Evolutionary conservation across 2,113 vertebrate species (phyloP), one percentile per base, ranked within the genome.

Genomic region (Anoura caudifer): DNA sequence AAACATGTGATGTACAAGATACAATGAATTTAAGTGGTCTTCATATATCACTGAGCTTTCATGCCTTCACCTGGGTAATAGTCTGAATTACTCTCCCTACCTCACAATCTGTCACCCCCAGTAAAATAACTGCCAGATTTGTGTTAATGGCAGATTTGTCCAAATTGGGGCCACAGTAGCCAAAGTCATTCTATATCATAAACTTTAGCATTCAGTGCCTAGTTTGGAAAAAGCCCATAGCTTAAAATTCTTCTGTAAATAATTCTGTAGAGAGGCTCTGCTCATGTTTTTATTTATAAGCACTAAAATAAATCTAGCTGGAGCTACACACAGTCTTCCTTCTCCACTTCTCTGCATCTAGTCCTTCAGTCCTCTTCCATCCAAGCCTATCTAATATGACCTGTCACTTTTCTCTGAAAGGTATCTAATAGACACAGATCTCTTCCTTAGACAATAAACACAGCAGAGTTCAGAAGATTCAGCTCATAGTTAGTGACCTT

Each of bases 1-100:
- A 99, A 98, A 99, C 98, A 99, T 98, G 99, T 99, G 99, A 99
- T 98, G 99, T 99, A 99, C 99, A 99, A 98, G 99, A 99, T 99
- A 99, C 98, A 98, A 99, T 98, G 98, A 99, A 98, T 99, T 99
- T 99, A 99, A 99, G 99, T 99, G 99, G 98, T 98, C 98, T 98
- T 99, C 99, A 99, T 99, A 99, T 99, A 99, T 99, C 99, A 99
- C 98, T 76, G 97, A 98, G 98, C 98, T 98, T 99, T 99, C 98
- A 98, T 98, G 99, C 99, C 98, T 99, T 99, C 99, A 99, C 99
- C 99, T 99, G 98, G 98, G 99, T 99, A 99, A 99, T 99, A 98
- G 99, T 99, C 98, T 98, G 98, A 98, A 99, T 99, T 99, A 99
- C 99, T 99, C 98, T 99, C 98, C 96, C 98, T 99, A 99, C 98